Evolutionary conservation across 2,797 vertebrate genomes (phyloP).

Genomic region (Anas capensis): DNA sequence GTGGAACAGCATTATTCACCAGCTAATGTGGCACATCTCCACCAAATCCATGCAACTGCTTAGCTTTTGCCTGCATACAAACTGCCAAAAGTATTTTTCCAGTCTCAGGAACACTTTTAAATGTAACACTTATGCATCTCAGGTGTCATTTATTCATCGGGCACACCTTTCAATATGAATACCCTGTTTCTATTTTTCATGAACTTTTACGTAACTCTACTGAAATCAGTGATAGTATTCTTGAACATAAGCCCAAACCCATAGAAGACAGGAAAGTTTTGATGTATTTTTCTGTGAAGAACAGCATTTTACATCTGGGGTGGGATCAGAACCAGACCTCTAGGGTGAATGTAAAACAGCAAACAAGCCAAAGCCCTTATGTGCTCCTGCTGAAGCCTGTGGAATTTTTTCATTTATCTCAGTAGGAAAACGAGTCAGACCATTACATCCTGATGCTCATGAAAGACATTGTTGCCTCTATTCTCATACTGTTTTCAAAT

Average conservation of each 20-base stretch:
- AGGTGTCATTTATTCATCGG: background rate
- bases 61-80: background rate
- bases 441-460: background rate
- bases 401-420: background rate
- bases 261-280: background rate
- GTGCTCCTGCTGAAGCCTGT: background rate
- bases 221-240: background rate
- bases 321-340: background rate
- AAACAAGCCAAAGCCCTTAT: background rate
- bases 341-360: background rate
- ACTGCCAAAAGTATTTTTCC: background rate
- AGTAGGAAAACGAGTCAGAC: background rate
- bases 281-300: background rate
- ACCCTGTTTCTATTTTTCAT: background rate
- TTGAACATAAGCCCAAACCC: accelerated
- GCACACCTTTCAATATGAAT: background rate
- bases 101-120: background rate
- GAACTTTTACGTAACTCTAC: background rate
- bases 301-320: background rate
- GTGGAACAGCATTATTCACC: background rate
- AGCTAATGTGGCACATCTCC: background rate
- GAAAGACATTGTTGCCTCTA: background rate
- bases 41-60: background rate
- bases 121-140: background rate
- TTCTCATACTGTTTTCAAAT: background rate